These are phyloP conservation scores for Chromobotia macracanthus DNA, from an alignment of 2,797 vertebrate genomes.

Conservation along the genomic window DNA sequence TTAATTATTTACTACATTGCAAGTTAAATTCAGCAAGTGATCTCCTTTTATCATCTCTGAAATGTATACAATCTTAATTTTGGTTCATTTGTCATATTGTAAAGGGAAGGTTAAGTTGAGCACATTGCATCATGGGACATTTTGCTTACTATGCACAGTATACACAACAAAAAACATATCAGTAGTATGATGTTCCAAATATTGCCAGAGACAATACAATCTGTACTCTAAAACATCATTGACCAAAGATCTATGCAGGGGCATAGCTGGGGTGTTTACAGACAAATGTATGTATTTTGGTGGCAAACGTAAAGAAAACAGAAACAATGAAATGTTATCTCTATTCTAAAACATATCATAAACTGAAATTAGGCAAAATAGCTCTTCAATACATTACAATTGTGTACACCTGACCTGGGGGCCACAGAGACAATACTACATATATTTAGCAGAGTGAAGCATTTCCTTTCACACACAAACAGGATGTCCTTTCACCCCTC, in stretches of 20 bases:
- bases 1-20: neutral
- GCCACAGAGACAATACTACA: conserved; percentile 42
- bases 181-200: too few relatives aligned
- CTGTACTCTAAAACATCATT: too few relatives aligned
- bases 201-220: too few relatives aligned
- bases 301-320: too few relatives aligned
- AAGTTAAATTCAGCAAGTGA: neutral
- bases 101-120: neutral
- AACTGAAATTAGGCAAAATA: neutral
- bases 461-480: conserved; percentile 50
- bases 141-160: neutral
- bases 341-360: conserved; percentile 2
- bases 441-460: conserved; percentile 58
- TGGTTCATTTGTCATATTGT: neutral
- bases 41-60: neutral
- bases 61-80: too few relatives aligned
- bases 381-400: conserved; percentile 1
- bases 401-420: conserved; percentile 7
- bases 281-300: too few relatives aligned
- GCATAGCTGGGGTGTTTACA: too few relatives aligned
- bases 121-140: neutral
- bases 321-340: neutral
- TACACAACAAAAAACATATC: neutral
- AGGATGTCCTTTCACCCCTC: conserved; percentile 58
- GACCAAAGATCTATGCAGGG: too few relatives aligned